Evolutionary conservation across 2,797 vertebrate species (phyloP), one percentile per base, ranked within the genome.

Genomic region (Nannoperca australis): DNA sequence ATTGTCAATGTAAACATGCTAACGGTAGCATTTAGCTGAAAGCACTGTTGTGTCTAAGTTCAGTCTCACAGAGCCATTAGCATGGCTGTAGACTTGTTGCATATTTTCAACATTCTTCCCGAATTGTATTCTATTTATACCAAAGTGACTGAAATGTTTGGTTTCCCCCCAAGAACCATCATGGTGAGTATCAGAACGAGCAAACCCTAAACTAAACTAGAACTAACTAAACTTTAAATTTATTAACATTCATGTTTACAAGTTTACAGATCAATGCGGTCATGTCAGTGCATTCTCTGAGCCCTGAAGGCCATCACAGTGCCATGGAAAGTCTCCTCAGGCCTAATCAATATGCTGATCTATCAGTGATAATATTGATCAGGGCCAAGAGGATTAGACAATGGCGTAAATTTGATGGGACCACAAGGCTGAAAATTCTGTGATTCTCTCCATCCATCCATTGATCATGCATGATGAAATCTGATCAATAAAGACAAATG

Each of bases 261-360:
- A n/a, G n/a, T n/a, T n/a, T n/a, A n/a, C n/a, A n/a, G n/a, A n/a
- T n/a, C 70, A 13, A 70, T 66, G 49, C 1, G 2, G 27, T 51
- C 11, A 7, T 42, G 32, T 58, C 36, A 38, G 32, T 17, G 27
- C 45, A 12, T 53, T 68, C 62, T 69, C 77, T 73, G 75, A 45
- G 38, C 61, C 58, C 77, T 30, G 58, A 61, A 44, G 76, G 65
- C 38, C 61, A 1, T 47, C 60, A 45, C 62, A 49, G 47, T 6
- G 0, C 55, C 44, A 67, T 53, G 83, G 85, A 90, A 86, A 83
- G 44, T 79, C 7, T 45, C 76, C 53, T 24, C 17, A 0, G 83
- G 73, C 40, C 47, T 14, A 17, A 69, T 88, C 80, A 72, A 77
- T 76, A 22, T 0, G 0, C 32, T 51, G 77, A 66, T 61, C 73